Evolutionary conservation across 2,113 vertebrate species (phyloP).

Genomic region (Sminthopsis crassicaudata): DNA sequence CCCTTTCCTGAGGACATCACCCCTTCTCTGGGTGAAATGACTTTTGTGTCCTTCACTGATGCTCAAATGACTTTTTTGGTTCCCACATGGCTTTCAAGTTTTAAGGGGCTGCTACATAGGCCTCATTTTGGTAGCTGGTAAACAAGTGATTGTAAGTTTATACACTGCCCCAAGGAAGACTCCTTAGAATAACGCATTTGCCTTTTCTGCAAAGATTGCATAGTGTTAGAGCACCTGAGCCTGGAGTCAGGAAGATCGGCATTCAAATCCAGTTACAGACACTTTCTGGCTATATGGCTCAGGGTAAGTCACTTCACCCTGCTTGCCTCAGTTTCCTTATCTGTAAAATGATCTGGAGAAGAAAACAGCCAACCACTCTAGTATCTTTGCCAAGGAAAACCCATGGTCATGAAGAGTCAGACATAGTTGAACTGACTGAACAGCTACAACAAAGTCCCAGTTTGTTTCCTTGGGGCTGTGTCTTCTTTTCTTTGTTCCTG

Average conservation of each 20-base stretch:
- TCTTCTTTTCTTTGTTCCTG: background rate
- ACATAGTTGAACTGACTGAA: background rate
- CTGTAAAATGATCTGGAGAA: background rate
- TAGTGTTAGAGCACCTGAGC: too few relatives aligned
- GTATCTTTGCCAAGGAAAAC: background rate
- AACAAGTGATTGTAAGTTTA: background rate
- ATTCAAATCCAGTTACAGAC: background rate
- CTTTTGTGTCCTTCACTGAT: too few relatives aligned
- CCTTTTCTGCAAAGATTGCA: background rate
- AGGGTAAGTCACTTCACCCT: background rate
- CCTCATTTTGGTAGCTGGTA: background rate
- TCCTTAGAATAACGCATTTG: background rate
- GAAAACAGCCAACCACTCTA: background rate
- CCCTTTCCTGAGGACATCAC: background rate
- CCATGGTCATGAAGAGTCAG: too few relatives aligned
- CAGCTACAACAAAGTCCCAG: background rate
- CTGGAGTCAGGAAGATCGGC: too few relatives aligned
- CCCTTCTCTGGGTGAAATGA: background rate
- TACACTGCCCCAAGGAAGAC: too few relatives aligned
- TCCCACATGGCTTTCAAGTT: too few relatives aligned
- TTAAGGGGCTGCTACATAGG: too few relatives aligned
- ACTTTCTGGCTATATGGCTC: background rate
- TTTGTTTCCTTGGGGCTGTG: background rate
- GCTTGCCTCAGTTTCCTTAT: background rate
- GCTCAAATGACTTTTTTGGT: too few relatives aligned